Percentiles rank a stretch among this genome's conserved stretches.
These are phyloP conservation scores for Torymus tubicola DNA, from an alignment of 2,888 invertebrate genomes.

Conservation along the genomic window DNA sequence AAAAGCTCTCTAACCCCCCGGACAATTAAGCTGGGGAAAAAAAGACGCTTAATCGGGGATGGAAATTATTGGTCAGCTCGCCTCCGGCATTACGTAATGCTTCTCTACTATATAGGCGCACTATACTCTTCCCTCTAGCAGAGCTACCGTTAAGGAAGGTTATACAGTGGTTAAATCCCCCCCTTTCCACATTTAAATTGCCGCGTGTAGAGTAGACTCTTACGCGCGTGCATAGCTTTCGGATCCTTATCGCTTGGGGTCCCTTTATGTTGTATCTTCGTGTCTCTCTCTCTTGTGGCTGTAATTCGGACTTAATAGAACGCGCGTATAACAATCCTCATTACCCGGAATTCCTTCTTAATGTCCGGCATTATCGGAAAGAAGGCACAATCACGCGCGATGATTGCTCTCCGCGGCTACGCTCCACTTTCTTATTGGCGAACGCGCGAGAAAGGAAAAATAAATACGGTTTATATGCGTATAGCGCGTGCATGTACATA, in stretches of 20 bases:
- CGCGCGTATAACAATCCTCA: slow-evolving; percentile 51
- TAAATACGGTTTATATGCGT: slow-evolving; percentile 17
- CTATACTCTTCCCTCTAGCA: background rate
- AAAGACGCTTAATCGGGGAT: slow-evolving; percentile 2
- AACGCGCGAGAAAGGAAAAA: slow-evolving; percentile 12
- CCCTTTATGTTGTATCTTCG: slow-evolving; percentile 1
- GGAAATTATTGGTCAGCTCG: slow-evolving; percentile 32
- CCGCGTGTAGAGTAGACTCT: background rate
- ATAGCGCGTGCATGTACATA: background rate
- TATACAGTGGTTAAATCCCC: background rate
- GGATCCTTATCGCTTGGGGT: slow-evolving; percentile 11
- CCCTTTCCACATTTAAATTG: slow-evolving; percentile 27
- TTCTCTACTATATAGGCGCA: too few species aligned
- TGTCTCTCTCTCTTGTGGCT: too few species aligned
- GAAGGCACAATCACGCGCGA: slow-evolving; percentile 28
- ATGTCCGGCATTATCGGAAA: slow-evolving; percentile 50
- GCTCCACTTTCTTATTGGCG: slow-evolving; percentile 29
- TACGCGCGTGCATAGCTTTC: background rate
- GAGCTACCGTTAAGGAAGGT: slow-evolving; percentile 36
- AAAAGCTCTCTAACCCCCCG: background rate
- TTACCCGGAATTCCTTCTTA: slow-evolving; percentile 50
- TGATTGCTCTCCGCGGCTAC: slow-evolving; percentile 1
- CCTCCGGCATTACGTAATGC: slow-evolving; percentile 19
- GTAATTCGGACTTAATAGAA: slow-evolving; percentile 47
- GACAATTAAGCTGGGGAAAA: slow-evolving; percentile 12